Evolutionary conservation across 2,888 invertebrate genomes (phyloP).

Genomic region (Helleia helle): DNA sequence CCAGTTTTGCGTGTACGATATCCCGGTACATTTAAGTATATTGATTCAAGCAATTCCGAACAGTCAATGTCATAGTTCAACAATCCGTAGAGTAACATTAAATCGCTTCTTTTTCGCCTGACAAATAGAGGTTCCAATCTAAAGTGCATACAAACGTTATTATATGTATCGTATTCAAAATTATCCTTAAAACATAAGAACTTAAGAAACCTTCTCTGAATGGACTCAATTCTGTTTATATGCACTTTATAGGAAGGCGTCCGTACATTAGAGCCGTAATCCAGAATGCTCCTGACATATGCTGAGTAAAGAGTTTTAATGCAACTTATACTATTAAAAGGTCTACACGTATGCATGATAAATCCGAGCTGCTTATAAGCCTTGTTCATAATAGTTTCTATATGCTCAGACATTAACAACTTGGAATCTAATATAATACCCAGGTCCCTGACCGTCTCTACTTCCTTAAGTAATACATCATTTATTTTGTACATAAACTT

Average conservation of each 20-base stretch:
- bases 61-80: no score
- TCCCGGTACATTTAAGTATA: background rate
- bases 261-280: background rate
- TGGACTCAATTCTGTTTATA: background rate
- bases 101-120: no score
- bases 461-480: no score
- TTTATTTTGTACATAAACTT: no score
- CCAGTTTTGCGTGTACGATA: no score
- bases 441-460: background rate
- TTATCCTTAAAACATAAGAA: no score
- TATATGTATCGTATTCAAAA: no score
- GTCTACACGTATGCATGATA: background rate
- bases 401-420: background rate
- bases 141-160: no score
- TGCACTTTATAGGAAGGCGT: background rate
- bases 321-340: background rate
- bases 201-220: background rate
- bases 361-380: background rate
- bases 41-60: no score
- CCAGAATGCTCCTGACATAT: background rate
- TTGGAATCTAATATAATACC: background rate
- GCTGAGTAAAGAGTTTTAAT: background rate
- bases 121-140: no score
- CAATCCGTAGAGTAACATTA: no score
- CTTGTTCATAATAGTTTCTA: background rate